Evolutionary conservation across 2,113 vertebrate species (phyloP), one percentile per base, ranked within the genome.

Genomic region (Brachirus orientalis): DNA sequence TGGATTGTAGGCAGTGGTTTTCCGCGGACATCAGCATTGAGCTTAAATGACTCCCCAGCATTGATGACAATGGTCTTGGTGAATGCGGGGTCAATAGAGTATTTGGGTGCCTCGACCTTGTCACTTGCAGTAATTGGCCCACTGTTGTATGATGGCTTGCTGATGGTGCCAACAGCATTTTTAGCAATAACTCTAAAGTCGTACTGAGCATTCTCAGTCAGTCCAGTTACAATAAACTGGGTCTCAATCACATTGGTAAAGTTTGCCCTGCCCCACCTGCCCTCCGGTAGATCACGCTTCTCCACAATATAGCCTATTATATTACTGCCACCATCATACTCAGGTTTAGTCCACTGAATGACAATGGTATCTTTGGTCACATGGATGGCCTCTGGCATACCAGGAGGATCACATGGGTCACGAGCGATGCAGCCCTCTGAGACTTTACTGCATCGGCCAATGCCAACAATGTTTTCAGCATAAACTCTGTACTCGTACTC

Each of bases 151-250:
- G 98, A 99, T 66, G 97, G 96, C 80, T 96, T 99, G 82, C 98
- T 99, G 71, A 98, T 59, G 54, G 95, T 86, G 71, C 97, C 97
- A 62, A 95, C 96, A 71, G 96, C 95, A 81, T 99, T 99, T 91
- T 96, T 99, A 82, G 98, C 98, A 90, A 97, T 95, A 63, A 99
- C 95, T 94, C 98, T 96, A 73, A 99, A 99, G 88, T 99, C 98
- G 4, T 98, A 99, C 87, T 96, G 95, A 75, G 95, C 92, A 79
- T 96, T 95, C 93, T 99, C 97, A 59, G 95, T 98, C 58, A 99
- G 94, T 19, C 98, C 96, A 73, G 95, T 96, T 57, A 96, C 92
- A 57, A 95, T 95, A 84, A 98, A 99, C n/a, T 98, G 93, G 64
- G 96, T 99, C 93, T 99, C 98, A 89, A 95, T 96, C 11, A 99